These are phyloP conservation scores for Ophion slaviceki DNA, from an alignment of 2,888 invertebrate genomes.

Conservation along the genomic window DNA sequence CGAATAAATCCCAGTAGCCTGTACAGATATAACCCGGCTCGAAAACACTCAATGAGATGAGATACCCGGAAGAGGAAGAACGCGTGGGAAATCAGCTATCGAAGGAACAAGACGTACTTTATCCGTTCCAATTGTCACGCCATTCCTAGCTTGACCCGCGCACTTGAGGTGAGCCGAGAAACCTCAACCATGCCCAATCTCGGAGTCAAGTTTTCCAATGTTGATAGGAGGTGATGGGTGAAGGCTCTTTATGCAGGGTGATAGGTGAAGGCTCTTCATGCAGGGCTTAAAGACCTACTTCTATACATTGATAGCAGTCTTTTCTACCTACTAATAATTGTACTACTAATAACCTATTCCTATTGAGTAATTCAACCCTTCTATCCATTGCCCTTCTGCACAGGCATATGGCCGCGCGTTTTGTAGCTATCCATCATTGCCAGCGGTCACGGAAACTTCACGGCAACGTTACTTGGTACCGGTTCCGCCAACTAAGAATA, in stretches of 20 bases:
- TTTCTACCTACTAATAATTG: background rate
- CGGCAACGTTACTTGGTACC: constrained; percentile 40
- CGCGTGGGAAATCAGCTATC: constrained; percentile 53
- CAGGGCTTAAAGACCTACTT: background rate
- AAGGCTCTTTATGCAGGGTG: background rate
- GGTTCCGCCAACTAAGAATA: constrained; percentile 28
- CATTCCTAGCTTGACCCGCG: background rate
- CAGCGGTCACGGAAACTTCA: constrained; percentile 7
- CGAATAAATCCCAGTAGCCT: constrained; percentile 18
- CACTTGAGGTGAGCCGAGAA: background rate
- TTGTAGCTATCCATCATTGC: constrained; percentile 7
- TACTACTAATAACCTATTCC: background rate
- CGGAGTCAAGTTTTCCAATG: background rate
- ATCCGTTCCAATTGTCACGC: background rate
- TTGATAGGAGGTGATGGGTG: background rate
- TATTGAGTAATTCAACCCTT: background rate
- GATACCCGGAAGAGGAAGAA: background rate
- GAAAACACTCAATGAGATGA: constrained; percentile 40
- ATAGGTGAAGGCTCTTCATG: background rate
- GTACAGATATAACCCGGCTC: constrained; percentile 35
- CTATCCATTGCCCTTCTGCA: background rate
- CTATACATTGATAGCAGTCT: background rate
- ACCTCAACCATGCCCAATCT: background rate
- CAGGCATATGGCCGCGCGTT: background rate
- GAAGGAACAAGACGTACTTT: constrained; percentile 28